phyloP scores from a whole-genome alignment of 2,797 vertebrate species.

The Crotalus adamanteus region DNA sequence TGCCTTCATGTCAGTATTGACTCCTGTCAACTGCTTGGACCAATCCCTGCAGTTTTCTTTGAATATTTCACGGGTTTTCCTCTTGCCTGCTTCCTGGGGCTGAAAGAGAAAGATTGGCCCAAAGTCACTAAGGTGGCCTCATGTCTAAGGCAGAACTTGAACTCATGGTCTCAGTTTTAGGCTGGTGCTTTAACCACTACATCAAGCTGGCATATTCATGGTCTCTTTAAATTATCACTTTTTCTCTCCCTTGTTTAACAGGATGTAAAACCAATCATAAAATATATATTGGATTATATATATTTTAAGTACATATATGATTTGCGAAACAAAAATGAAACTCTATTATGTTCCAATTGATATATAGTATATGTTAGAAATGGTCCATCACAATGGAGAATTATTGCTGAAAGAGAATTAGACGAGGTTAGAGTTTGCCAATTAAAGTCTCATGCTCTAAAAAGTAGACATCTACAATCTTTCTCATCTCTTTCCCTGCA shows the following conservation, averaged over 20 bases:
- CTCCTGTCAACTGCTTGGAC: background rate
- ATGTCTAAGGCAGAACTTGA: background rate
- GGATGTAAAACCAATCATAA: background rate
- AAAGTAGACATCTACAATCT: background rate
- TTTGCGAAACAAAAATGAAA: background rate
- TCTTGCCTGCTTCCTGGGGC: background rate
- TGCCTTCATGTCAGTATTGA: background rate
- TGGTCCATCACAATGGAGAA: background rate
- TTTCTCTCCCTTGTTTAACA: background rate
- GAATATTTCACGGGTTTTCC: background rate
- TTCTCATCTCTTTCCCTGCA: background rate
- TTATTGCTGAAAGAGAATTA: background rate
- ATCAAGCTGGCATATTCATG: background rate
- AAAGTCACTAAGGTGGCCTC: background rate
- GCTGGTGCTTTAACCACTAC: background rate
- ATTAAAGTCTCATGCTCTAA: background rate
- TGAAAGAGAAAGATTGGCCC: background rate
- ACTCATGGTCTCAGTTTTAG: background rate
- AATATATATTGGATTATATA: background rate
- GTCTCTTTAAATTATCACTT: background rate
- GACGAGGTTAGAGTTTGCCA: background rate
- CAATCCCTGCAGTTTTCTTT: background rate
- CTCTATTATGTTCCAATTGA: background rate
- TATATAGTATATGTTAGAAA: background rate
- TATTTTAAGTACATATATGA: background rate